Base-by-base conservation (phyloP, 1,140 invertebrate species). In the Trichoplusia ni region DNA sequence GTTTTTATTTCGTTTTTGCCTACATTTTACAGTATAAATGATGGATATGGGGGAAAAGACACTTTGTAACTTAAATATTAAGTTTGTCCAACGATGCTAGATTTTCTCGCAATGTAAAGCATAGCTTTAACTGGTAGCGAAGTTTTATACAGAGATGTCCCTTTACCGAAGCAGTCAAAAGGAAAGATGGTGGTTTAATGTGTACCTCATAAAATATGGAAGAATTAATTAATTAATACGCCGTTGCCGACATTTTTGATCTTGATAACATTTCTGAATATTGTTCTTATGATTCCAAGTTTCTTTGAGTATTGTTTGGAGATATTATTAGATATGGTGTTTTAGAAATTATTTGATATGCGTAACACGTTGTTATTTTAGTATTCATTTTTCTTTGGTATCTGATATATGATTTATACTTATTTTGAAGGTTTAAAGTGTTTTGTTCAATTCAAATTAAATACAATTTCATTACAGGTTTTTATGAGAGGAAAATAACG, bases 171-270 rank as follows among this genome's bases (percentile, higher is more conserved):
- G 7, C 21, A 38, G 13, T 58, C 59, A 62, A 58, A 25, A 44
- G 65, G 42, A 56, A 62, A 51, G 33, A 31, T 35, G 38, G 21
- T 7, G 37, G 38, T 67, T 37, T 62, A 61, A 69, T 64, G 44
- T 65, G 31, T 58, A 38, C 46, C 61, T 64, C 38, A 69, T 69
- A 69, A 69, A 64, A 62, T 65, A 64, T 65, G 31, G 38, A 65
- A 42, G 63, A 69, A 69, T 69, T 69, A 69, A 69, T 69, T 69
- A 58, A 44, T 58, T 42, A 69, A 65, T 59, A 65, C 37, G 27
- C 40, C 18, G 19, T 44, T 11, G 62, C 21, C 40, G 61, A 53
- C 51, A 9, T 56, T 46, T 58, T 47, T 38, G 44, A 61, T 61
- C 59, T 4, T 19, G 44, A 61, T 61, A 47, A 49, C 31, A 27